Evolutionary conservation across 2,888 invertebrate genomes (phyloP), one percentile per base, ranked within the genome.

Genomic region (Amblyjoppa proteus): DNA sequence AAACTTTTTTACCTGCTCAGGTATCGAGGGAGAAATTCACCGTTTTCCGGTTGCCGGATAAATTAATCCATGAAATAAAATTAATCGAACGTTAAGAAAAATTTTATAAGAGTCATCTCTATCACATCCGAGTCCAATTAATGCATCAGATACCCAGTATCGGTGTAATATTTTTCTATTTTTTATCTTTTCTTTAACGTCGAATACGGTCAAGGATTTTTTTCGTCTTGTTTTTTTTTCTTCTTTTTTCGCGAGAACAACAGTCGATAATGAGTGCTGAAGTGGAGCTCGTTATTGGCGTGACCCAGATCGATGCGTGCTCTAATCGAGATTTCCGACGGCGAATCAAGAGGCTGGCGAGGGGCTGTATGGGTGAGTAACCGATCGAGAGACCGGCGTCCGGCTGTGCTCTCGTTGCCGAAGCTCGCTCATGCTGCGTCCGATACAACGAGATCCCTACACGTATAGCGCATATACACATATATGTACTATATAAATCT

Each of bases 251-350:
- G 20, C 45, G 64, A 31, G 49, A 76, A 76, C 75, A 76, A 76
- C 75, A 76, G 64, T 45, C 51, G 75, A 64, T 64, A 76, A 76
- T 64, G 75, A 66, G 75, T 51, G 58, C 34, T 64, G 75, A 34
- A 76, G 75, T 66, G 75, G 61, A 34, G 73, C 84, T 82, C 79
- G 82, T 83, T 80, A 76, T 85, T 66, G 71, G 64, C 76, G 76
- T 85, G 85, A 85, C 85, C 85, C 68, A 82, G 79, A 85, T 85
- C 71, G 79, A 85, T 85, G 76, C 75, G 71, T 73, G 75, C 79
- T 82, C 51, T 79, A 61, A 83, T 85, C 71, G 85, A 81, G 79
- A 85, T 76, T 85, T 82, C 79, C 80, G 76, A 85, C 68, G 58
- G 76, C 75, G 61, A 76, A 80, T 75, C 68, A 51, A 53, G 78